Conservation (phyloP, 1,140 invertebrate species). For the Holotrichia oblita region DNA sequence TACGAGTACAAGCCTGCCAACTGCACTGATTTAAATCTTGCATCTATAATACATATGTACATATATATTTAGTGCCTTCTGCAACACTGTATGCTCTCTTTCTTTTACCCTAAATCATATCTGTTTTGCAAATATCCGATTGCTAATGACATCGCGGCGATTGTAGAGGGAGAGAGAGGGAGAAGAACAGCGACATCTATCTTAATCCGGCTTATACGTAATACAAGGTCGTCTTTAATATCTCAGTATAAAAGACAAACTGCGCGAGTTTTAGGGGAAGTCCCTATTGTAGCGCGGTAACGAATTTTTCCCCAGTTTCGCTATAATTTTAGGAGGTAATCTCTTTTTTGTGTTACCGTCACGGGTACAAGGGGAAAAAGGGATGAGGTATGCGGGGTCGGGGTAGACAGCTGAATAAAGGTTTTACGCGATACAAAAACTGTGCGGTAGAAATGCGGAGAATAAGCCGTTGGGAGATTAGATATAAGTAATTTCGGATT, state of each 20-base stretch:
- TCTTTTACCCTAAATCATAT: too few species aligned
- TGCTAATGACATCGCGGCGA: too few species aligned
- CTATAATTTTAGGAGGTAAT: conserved; percentile 9
- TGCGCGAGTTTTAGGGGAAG: background rate
- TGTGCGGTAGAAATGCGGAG: background rate
- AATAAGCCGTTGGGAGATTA: background rate
- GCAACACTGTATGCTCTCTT: too few species aligned
- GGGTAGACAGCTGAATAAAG: background rate
- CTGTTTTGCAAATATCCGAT: too few species aligned
- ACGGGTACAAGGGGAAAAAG: background rate
- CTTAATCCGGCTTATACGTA: background rate
- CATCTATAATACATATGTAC: background rate
- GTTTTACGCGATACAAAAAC: background rate
- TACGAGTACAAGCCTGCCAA: background rate
- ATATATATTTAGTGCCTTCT: too few species aligned
- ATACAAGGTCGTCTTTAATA: background rate
- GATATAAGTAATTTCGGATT: conserved; percentile 16
- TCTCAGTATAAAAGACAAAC: background rate
- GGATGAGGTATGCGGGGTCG: too few species aligned
- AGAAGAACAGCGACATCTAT: background rate
- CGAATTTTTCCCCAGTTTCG: background rate
- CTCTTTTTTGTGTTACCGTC: background rate
- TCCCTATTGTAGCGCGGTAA: background rate
- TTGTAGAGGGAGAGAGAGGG: background rate
- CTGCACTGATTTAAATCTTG: background rate